Evolutionary conservation across 1,140 invertebrate species (phyloP).

Genomic region (Stegodyphus mimosarum): DNA sequence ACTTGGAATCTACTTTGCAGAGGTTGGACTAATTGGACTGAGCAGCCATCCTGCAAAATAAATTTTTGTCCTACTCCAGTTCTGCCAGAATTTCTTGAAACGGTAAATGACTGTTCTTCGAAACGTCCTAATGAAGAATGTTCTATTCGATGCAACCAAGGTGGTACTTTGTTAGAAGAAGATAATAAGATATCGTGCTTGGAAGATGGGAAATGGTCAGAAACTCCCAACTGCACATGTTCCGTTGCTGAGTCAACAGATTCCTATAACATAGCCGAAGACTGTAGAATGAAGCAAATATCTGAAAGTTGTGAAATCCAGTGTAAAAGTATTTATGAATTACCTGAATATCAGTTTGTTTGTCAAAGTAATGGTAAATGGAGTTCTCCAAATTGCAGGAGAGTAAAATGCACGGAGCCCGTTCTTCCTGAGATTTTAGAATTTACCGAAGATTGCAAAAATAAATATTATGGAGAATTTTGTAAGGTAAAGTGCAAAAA

Average conservation of each 20-base stretch:
- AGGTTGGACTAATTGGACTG: too few species aligned
- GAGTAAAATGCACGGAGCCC: neutral
- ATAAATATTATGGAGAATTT: neutral
- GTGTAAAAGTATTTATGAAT: neutral
- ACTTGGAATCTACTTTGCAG: neutral
- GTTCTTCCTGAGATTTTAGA: neutral
- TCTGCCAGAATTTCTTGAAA: neutral
- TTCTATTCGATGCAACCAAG: neutral
- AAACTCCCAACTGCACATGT: neutral
- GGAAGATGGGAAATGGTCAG: neutral
- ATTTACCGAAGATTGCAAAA: neutral
- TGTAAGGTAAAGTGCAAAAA: neutral
- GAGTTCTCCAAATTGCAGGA: neutral
- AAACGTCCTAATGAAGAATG: neutral
- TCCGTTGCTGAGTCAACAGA: neutral
- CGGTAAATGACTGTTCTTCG: neutral
- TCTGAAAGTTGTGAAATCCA: too few species aligned
- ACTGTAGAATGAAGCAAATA: too few species aligned
- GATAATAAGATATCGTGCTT: neutral
- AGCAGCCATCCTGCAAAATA: neutral
- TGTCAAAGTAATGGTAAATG: neutral
- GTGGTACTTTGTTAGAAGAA: neutral
- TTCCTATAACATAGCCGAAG: neutral
- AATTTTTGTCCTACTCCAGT: neutral
- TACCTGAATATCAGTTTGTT: neutral